These are phyloP conservation scores for Galago senegalensis DNA, from an alignment of 2,797 vertebrate species.

Conservation along the genomic window DNA sequence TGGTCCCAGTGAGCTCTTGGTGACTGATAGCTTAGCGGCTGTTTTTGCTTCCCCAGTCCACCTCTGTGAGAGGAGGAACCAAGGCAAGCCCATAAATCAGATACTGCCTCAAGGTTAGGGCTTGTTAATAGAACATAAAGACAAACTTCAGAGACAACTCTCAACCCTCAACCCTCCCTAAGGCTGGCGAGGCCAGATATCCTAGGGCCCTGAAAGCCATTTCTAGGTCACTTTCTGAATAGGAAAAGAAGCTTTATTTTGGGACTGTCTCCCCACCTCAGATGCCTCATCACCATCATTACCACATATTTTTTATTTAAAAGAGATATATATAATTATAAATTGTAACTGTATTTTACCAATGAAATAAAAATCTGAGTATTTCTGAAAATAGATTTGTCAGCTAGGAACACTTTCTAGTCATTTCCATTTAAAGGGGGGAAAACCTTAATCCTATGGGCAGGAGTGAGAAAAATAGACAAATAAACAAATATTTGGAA, in stretches of 20 bases:
- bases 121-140: conserved; percentile 54
- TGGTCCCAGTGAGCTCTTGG: not conserved
- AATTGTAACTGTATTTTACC: not conserved
- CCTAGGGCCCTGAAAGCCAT: not conserved
- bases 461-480: conserved; percentile 34
- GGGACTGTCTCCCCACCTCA: not conserved
- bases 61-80: not conserved
- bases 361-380: conserved; percentile 2
- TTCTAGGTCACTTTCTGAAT: conserved; percentile 50
- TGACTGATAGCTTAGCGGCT: not conserved
- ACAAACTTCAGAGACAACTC: conserved; percentile 45
- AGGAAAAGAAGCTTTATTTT: not conserved
- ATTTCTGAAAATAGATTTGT: conserved; percentile 70
- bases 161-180: conserved; percentile 22
- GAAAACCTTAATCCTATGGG: conserved; percentile 3
- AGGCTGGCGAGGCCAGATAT: not conserved
- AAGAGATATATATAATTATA: not conserved
- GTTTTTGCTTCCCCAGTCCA: not conserved
- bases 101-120: not conserved
- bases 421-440: conserved; percentile 68
- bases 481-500: conserved; percentile 77
- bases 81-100: conserved; percentile 48
- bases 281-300: not conserved
- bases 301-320: conserved; percentile 32
- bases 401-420: conserved; percentile 44